phyloP scores from a whole-genome alignment of 2,888 invertebrate species.

The Cerastis rubricosa region DNA sequence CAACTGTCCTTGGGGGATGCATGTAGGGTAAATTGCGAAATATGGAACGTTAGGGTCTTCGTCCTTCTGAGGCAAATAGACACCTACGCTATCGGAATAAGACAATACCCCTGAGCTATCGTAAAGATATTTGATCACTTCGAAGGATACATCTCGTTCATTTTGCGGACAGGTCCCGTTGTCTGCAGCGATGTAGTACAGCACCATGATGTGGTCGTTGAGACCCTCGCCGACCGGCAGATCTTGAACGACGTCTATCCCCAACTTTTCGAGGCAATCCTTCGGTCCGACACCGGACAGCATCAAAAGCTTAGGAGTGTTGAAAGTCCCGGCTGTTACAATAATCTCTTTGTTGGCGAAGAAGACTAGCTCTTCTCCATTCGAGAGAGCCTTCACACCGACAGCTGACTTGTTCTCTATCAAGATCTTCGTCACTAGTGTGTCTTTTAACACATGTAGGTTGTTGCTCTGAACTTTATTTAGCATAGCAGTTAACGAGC shows the following conservation, averaged over 20 bases:
- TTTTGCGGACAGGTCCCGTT: constrained; percentile 77
- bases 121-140: constrained; percentile 71
- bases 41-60: constrained; percentile 75
- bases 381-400: constrained; percentile 73
- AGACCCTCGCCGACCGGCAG: constrained; percentile 83
- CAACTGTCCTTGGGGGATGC: constrained; percentile 68
- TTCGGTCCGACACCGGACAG: constrained; percentile 84
- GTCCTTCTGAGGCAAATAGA: constrained; percentile 73
- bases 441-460: constrained; percentile 76
- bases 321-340: constrained; percentile 83
- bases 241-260: constrained; percentile 74
- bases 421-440: constrained; percentile 77
- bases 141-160: constrained; percentile 67
- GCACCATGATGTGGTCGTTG: constrained; percentile 82
- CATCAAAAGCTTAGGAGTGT: constrained; percentile 81
- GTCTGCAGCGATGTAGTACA: constrained; percentile 76
- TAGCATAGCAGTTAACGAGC: constrained; percentile 78
- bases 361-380: constrained; percentile 69
- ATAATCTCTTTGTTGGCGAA: constrained; percentile 80
- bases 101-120: constrained; percentile 71
- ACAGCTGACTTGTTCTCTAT: constrained; percentile 73
- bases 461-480: constrained; percentile 74
- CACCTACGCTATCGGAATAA: constrained; percentile 77
- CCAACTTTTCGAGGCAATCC: constrained; percentile 72
- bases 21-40: constrained; percentile 82